These are phyloP conservation scores for Saccopteryx leptura DNA, from an alignment of 2,113 vertebrate species.

Conservation along the genomic window DNA sequence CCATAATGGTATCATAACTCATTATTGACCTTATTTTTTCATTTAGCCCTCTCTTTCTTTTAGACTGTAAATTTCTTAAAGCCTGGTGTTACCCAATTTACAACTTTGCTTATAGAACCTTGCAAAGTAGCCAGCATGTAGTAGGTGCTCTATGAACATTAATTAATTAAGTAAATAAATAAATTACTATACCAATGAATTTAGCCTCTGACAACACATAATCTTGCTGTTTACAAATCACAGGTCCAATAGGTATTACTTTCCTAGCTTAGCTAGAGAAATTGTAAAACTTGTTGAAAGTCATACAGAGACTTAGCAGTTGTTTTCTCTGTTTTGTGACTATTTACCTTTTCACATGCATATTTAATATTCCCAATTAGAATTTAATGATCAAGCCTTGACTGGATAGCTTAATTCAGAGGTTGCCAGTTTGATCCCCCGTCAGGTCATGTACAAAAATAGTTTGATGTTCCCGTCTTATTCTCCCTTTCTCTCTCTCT, in stretches of 20 bases:
- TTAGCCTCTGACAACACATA: not conserved
- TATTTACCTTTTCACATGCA: conserved; percentile 1
- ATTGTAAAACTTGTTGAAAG: not conserved
- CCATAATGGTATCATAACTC: not conserved
- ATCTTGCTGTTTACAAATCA: conserved; percentile 1
- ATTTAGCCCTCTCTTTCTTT: not conserved
- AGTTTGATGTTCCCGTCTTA: too few species aligned
- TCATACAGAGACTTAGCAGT: not conserved
- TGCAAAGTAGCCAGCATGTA: not conserved
- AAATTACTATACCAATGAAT: conserved; percentile 5
- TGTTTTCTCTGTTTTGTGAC: not conserved
- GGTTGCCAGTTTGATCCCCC: too few species aligned
- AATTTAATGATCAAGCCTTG: conserved; percentile 28
- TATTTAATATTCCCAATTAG: not conserved
- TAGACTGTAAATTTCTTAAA: not conserved
- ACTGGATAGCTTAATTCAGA: too few species aligned
- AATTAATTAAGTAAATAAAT: conserved; percentile 12
- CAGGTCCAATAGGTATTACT: not conserved
- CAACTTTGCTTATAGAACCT: conserved; percentile 13
- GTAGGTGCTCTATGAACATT: not conserved
- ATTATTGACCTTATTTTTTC: not conserved
- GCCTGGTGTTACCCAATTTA: not conserved
- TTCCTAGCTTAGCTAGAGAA: not conserved
- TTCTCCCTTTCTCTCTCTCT: too few species aligned
- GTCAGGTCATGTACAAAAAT: too few species aligned